phyloP scores from a whole-genome alignment of 2,113 vertebrate genomes.

The Gallinago undulata region DNA sequence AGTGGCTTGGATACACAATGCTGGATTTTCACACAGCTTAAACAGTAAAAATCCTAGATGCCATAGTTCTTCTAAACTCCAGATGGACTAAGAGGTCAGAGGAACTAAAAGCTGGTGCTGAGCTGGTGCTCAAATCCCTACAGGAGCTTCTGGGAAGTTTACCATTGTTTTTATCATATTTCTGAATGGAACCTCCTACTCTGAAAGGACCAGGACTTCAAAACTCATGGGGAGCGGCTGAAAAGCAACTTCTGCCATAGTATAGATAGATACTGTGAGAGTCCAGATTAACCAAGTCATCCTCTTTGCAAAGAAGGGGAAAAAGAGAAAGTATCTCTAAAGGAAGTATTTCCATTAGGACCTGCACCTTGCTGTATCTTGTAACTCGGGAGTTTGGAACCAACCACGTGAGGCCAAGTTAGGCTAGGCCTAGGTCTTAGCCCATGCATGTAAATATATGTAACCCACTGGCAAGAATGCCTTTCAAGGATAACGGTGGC shows the following conservation, averaged over 20 bases:
- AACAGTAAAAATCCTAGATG: not conserved
- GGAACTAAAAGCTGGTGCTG: not conserved
- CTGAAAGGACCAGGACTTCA: not conserved
- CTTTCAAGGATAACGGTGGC: not conserved
- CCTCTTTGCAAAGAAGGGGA: not conserved
- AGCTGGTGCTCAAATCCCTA: not conserved
- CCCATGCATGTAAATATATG: not conserved
- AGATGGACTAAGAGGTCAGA: not conserved
- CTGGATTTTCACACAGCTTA: not conserved
- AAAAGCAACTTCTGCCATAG: not conserved
- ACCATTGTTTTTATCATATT: not conserved
- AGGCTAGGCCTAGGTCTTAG: not conserved
- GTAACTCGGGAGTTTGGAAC: not conserved
- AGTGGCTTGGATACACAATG: not conserved
- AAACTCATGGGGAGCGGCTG: not conserved
- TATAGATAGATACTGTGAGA: not conserved
- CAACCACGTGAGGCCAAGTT: not conserved
- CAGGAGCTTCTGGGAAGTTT: not conserved
- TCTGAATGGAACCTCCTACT: not conserved
- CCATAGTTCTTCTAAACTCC: not conserved
- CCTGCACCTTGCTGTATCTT: not conserved
- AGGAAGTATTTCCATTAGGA: not conserved
- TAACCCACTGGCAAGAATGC: not conserved
- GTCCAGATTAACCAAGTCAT: not conserved
- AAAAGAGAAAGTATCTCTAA: not conserved